Base-by-base conservation (phyloP, 2,888 invertebrate species). In the Tuberolachnus salignus region DNA sequence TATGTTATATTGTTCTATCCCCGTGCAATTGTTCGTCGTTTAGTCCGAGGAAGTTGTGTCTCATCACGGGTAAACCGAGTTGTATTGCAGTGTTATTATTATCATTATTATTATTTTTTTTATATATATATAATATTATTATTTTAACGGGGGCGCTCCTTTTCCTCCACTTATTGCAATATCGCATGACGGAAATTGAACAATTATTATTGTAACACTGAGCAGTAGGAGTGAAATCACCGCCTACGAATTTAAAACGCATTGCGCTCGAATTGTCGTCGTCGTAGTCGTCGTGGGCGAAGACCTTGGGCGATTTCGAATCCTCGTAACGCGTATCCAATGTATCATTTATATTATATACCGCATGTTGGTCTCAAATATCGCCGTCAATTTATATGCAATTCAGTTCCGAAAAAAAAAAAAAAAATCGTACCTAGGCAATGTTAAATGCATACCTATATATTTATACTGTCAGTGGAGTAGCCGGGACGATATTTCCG, bases 211-310 rank as follows among this genome's bases (percentile, higher is more conserved):
- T 53, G 23, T 34, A 59, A 67, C 66, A 57, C 59, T 13, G 49
- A 6, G 34, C 34, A 78, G 75, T 78, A 78, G 75, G 75, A 78
- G 75, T 78, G 13, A 16, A 34, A 67, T 59, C 26, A 19, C 57
- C 67, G 75, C 75, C 75, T 57, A 78, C 67, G 49, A 34, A 78
- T 78, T 78, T 67, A 78, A 67, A 78, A 78, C 16, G 67, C 67
- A 78, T 51, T 51, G 67, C 34, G 6, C 26, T 49, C 16, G 46
- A 44, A 74, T 44, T 19, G 34, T 34, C 59, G 16, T 67, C 49
- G 75, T 78, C 49, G 75, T 44, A 19, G 34, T 34, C 59, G 16
- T 67, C 49, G 75, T 78, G 57, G 75, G 75, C 46, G 67, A 67
- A 23, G 57, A 67, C 75, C 75, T 78, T 78, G 75, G n/a, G 49